Conservation (phyloP, 2,888 invertebrate genomes). For the Drosophila cracens region DNA sequence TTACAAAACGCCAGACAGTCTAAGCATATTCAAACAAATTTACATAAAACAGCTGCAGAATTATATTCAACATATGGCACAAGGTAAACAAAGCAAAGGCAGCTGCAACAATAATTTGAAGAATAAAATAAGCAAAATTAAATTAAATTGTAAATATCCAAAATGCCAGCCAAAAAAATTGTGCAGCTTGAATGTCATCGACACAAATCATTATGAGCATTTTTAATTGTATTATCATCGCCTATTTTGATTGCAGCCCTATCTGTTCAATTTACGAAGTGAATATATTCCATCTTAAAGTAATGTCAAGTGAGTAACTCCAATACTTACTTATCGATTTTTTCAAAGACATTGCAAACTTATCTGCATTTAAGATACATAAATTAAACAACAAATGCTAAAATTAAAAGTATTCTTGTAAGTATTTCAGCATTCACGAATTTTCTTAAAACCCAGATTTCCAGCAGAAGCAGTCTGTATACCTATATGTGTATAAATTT, state of each 20-base stretch:
- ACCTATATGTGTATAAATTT: background rate
- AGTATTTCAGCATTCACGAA: background rate
- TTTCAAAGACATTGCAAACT: background rate
- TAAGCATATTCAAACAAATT: constrained; percentile 4
- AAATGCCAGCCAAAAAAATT: constrained; percentile 26
- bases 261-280: background rate
- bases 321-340: background rate
- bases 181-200: constrained; percentile 28
- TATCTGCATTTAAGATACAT: background rate
- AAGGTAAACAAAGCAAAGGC: background rate
- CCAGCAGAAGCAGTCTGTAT: background rate
- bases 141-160: constrained; percentile 56
- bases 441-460: background rate
- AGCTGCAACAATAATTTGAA: background rate
- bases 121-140: constrained; percentile 18
- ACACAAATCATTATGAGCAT: background rate
- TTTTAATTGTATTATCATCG: background rate
- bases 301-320: background rate
- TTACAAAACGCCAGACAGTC: background rate
- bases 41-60: background rate
- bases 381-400: background rate
- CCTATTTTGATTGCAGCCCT: background rate
- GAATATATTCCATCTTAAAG: background rate
- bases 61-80: background rate
- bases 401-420: background rate